A percentile compares a stretch with the other conserved stretches of the same genome.
Conservation (phyloP, 2,888 invertebrate species). For the Caenorhabditis sp. region DNA sequence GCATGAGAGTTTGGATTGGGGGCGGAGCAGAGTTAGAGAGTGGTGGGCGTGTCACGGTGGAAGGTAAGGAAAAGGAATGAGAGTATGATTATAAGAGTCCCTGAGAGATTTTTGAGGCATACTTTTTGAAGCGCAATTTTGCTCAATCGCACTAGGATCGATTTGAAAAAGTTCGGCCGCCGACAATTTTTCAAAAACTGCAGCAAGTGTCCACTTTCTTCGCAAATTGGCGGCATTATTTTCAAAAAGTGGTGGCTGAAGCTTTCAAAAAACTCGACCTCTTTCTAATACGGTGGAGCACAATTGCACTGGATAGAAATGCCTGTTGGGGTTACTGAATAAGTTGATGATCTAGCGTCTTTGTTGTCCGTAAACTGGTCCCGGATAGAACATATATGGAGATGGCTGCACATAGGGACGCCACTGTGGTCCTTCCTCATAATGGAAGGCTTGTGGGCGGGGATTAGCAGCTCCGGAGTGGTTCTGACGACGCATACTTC, state of each 20-base stretch:
- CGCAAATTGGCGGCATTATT: too few relatives aligned
- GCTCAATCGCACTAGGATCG: too few relatives aligned
- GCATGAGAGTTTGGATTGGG: constrained; percentile 26
- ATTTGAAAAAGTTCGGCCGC: too few relatives aligned
- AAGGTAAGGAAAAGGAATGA: constrained; percentile 41
- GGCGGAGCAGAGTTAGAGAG: constrained; percentile 23
- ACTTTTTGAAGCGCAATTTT: too few relatives aligned
- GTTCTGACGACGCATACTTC: constrained; percentile 41
- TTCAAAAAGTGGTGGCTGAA: too few relatives aligned
- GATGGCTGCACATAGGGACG: constrained; percentile 69
- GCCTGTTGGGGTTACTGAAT: neutral
- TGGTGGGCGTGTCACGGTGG: constrained; percentile 54
- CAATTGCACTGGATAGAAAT: too few relatives aligned
- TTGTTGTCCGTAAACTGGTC: constrained; percentile 63
- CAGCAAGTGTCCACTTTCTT: too few relatives aligned
- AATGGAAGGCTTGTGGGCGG: constrained; percentile 58
- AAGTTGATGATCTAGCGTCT: constrained; percentile 28
- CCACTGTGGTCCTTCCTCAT: constrained; percentile 67
- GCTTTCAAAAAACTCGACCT: too few relatives aligned
- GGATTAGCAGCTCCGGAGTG: constrained; percentile 26
- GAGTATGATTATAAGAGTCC: constrained; percentile 17
- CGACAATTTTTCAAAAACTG: too few relatives aligned
- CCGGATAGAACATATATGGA: constrained; percentile 68
- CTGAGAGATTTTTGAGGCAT: constrained; percentile 42
- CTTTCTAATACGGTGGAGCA: too few relatives aligned